Base-by-base conservation (phyloP, 2,888 invertebrate genomes). In the Epinotia demarniana region DNA sequence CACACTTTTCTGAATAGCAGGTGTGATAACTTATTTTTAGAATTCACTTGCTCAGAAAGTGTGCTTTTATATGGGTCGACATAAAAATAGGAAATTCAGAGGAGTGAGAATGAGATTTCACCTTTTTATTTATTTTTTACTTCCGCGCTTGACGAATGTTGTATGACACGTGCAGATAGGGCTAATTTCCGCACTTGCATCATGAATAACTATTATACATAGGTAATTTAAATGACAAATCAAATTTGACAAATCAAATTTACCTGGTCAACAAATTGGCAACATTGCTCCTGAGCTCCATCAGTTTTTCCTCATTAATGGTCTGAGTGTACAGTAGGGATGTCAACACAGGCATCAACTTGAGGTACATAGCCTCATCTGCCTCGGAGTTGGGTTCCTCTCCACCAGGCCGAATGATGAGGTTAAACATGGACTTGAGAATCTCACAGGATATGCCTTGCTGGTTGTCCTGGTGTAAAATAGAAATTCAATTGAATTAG, bases 361-460 rank as follows among this genome's bases (percentile, higher is more conserved):
- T 95, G 82, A 96, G 92, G 84, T 95, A 96, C 86, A 96, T 96
- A 0, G 96, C 96, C 82, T 97, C 96, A 78, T 97, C 96, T 78
- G 96, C 96, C 84, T 96, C 95, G 76, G 95, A 94, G 0, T 93
- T 89, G 16, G 89, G 83, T 9, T 90, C 89, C 16, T 92, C 91
- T 0, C 86, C 81, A 43, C 94, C 92, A 1, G 90, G 85, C 39
- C 93, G 90, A 64, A 96, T 91, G 55, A 96, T 96, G 78, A 98
- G 89, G 86, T 98, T 98, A 84, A 97, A 98, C 80, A 97, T 93
- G 0, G 96, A 95, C 90, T 97, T 98, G 18, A 98, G 88, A 80
- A 97, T 95, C 90, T 98, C 97, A 89, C 96, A 96, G 39, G 95
- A 91, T 78, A 97, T 91, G 77, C 95, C 95, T 76, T 95, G 94